Evolutionary conservation across 2,113 vertebrate genomes (phyloP).

Genomic region (Megaptera novaeangliae): DNA sequence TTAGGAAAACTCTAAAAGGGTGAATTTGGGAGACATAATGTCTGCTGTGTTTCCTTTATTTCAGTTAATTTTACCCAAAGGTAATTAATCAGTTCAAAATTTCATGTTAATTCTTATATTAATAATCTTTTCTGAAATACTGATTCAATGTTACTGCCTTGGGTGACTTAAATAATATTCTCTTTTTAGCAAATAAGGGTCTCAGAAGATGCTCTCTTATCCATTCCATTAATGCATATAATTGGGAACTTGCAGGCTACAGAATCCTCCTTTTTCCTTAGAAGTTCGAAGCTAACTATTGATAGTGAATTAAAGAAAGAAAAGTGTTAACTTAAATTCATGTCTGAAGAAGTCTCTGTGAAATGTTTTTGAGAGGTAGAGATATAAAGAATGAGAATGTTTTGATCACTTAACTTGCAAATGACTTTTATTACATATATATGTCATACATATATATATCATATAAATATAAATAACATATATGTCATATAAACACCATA

Average conservation of each 20-base stretch:
- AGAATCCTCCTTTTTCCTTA: not conserved
- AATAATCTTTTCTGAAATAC: not conserved
- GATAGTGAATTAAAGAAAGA: not conserved
- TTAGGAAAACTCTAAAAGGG: not conserved
- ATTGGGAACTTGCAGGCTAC: not conserved
- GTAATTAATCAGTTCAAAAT: not conserved
- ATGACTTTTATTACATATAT: not conserved
- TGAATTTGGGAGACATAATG: not conserved
- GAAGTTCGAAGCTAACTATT: not conserved
- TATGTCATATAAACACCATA: not conserved
- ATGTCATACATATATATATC: not conserved
- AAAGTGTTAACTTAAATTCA: not conserved
- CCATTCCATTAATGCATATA: not conserved
- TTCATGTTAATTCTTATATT: not conserved
- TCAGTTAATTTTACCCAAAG: not conserved
- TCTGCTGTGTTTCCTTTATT: not conserved
- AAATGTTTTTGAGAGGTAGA: not conserved
- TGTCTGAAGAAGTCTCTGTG: not conserved
- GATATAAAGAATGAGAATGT: not conserved
- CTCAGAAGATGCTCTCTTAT: not conserved
- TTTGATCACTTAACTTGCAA: not conserved
- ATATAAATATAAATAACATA: not conserved
- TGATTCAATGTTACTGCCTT: not conserved
- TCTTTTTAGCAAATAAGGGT: not conserved
- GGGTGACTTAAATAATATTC: not conserved